Evolutionary conservation across 92 coral and sea anemone species (phyloP).

Genomic region (Blastomussa wellsi): DNA sequence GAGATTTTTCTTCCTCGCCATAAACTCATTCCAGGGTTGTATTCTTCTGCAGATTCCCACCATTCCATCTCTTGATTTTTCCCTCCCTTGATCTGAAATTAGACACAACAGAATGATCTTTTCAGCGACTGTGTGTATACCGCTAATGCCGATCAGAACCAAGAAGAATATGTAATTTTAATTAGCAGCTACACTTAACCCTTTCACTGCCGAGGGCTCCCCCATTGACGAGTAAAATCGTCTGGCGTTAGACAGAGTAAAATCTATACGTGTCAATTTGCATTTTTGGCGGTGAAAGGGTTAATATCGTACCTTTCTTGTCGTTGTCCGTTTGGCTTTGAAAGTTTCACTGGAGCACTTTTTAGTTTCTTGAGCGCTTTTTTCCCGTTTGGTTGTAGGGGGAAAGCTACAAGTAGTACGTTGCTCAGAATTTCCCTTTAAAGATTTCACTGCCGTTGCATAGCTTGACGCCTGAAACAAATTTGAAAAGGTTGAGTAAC

Average conservation of each 20-base stretch:
- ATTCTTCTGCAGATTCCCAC: constrained; percentile 13
- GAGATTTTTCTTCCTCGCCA: constrained; percentile 13
- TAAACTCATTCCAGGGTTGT: constrained; percentile 26
- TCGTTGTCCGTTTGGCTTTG: constrained; percentile 13
- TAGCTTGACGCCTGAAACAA: constrained; percentile 32
- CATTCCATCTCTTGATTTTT: constrained; percentile 25
- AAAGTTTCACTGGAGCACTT: constrained; percentile 19
- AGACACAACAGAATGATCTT: constrained; percentile 5
- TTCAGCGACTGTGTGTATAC: constrained; percentile 21
- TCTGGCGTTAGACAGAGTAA: too few relatives aligned
- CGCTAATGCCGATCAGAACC: constrained; percentile 12
- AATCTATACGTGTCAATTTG: too few relatives aligned
- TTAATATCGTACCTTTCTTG: constrained; percentile 25
- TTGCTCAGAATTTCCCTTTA: constrained; percentile 25
- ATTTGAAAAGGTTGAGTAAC: constrained; percentile 9
- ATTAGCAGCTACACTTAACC: constrained; percentile 4
- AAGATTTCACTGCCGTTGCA: constrained; percentile 40
- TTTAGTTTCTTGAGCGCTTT: constrained; percentile 4
- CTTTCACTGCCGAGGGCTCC: too few relatives aligned
- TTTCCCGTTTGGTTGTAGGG: constrained; percentile 12
- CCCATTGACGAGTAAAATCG: too few relatives aligned
- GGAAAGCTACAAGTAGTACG: constrained; percentile 12
- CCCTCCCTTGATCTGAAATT: constrained; percentile 17
- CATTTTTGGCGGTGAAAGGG: too few relatives aligned
- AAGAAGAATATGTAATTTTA: background rate